Percentiles rank a stretch among this genome's conserved stretches.
These are phyloP conservation scores for Paramisgurnus dabryanus DNA, from an alignment of 2,113 vertebrate genomes.

Conservation along the genomic window DNA sequence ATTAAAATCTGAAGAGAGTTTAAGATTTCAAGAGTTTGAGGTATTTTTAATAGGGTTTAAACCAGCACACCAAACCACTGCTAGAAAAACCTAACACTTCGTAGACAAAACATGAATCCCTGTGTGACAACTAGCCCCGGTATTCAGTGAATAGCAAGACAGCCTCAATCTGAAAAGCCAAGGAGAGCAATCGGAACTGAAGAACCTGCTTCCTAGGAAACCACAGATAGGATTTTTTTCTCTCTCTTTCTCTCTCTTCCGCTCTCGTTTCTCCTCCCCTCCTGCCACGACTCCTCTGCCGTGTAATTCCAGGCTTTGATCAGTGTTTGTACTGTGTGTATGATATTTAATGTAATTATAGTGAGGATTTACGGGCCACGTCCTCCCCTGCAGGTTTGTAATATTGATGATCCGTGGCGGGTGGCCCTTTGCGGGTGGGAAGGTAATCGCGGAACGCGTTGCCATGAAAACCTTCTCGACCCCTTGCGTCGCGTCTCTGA, in stretches of 20 bases:
- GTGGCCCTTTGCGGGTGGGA: conserved; percentile 38
- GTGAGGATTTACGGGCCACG: conserved; percentile 43
- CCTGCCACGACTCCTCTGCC: conserved; percentile 27
- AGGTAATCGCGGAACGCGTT: conserved; percentile 39
- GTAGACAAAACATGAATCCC: no score
- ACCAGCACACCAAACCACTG: no score
- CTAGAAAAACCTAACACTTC: no score
- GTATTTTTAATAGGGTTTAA: no score
- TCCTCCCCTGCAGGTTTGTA: conserved; percentile 53
- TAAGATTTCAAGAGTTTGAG: no score
- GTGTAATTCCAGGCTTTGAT: conserved; percentile 53
- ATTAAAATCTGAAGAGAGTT: no score
- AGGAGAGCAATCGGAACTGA: not conserved
- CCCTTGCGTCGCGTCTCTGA: conserved; percentile 12
- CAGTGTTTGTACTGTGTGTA: conserved; percentile 56
- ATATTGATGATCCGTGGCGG: conserved; percentile 50
- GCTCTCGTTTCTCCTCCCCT: conserved; percentile 24
- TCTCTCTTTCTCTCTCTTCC: conserved; percentile 34
- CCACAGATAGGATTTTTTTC: conserved; percentile 8
- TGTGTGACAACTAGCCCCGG: not conserved
- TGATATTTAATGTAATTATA: conserved; percentile 60
- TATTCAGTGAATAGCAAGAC: not conserved
- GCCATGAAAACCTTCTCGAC: conserved; percentile 43
- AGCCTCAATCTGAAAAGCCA: not conserved
- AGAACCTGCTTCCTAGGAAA: conserved; percentile 12